Percentiles rank a stretch among this genome's conserved stretches.
Conservation (phyloP, 2,888 invertebrate genomes). For the Choreutis nemorana region DNA sequence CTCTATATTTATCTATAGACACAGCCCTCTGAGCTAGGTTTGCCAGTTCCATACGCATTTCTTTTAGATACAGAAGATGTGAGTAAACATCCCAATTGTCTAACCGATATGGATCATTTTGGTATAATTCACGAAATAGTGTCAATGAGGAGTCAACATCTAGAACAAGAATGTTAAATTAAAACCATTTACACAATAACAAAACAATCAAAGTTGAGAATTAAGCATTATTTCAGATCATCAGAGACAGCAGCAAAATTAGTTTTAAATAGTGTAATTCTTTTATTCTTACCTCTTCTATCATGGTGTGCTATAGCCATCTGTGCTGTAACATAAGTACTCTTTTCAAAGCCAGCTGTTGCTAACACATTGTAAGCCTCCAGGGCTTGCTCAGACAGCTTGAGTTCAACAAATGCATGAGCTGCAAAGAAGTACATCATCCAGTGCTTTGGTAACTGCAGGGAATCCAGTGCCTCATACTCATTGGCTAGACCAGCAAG, state of each 20-base stretch:
- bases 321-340: slow-evolving; percentile 90
- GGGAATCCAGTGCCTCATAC: slow-evolving; percentile 74
- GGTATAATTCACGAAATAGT: slow-evolving; percentile 83
- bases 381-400: slow-evolving; percentile 89
- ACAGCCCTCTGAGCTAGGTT: slow-evolving; percentile 93
- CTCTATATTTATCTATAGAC: slow-evolving; percentile 94
- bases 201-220: slow-evolving; percentile 2
- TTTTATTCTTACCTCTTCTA: slow-evolving; percentile 72
- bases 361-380: slow-evolving; percentile 81
- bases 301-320: slow-evolving; percentile 94
- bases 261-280: not conserved
- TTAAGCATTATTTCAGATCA: no score
- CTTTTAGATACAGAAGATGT: slow-evolving; percentile 93
- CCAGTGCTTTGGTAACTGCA: slow-evolving; percentile 88
- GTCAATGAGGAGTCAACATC: slow-evolving; percentile 90
- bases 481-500: slow-evolving; percentile 85
- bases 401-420: slow-evolving; percentile 88
- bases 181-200: slow-evolving; percentile 4
- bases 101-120: slow-evolving; percentile 89
- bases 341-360: slow-evolving; percentile 83
- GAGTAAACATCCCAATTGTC: slow-evolving; percentile 98
- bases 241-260: no score
- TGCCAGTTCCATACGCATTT: slow-evolving; percentile 90
- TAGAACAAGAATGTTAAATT: slow-evolving; percentile 32
- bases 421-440: slow-evolving; percentile 93